Evolutionary conservation across 2,113 vertebrate genomes (phyloP).

Genomic region (Nettapus auritus): DNA sequence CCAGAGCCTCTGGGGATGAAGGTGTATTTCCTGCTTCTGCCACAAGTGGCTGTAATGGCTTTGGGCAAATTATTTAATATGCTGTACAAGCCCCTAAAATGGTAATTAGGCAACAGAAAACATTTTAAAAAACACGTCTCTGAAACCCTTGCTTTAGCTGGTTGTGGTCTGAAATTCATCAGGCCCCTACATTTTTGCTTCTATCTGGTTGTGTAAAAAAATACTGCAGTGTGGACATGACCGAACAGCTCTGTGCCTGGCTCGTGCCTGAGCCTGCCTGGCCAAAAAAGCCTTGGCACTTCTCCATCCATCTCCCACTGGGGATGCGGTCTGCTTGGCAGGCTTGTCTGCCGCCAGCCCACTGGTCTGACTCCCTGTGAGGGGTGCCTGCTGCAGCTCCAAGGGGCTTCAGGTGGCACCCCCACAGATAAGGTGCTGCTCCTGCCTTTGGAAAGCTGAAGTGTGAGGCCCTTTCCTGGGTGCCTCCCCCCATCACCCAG

Average conservation of each 20-base stretch:
- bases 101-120: neutral
- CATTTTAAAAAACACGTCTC: neutral
- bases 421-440: neutral
- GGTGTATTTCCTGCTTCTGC: slow-evolving; percentile 36
- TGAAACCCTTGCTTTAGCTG: neutral
- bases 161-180: neutral
- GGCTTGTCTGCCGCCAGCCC: neutral
- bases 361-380: fast-evolving
- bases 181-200: neutral
- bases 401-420: neutral
- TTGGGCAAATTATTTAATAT: slow-evolving; percentile 4
- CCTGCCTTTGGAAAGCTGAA: neutral
- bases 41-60: slow-evolving; percentile 39
- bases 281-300: neutral
- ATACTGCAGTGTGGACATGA: neutral
- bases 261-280: neutral
- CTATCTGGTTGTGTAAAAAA: neutral
- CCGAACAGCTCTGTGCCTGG: neutral
- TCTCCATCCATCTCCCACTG: fast-evolving
- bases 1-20: slow-evolving; percentile 65
- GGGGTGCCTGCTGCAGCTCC: neutral
- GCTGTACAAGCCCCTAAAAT: neutral
- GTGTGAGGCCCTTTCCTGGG: neutral
- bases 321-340: neutral
- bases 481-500: neutral